Evolutionary conservation across 2,888 invertebrate genomes (phyloP), one percentile per base, ranked within the genome.

Genomic region (Calephelis perditalis): DNA sequence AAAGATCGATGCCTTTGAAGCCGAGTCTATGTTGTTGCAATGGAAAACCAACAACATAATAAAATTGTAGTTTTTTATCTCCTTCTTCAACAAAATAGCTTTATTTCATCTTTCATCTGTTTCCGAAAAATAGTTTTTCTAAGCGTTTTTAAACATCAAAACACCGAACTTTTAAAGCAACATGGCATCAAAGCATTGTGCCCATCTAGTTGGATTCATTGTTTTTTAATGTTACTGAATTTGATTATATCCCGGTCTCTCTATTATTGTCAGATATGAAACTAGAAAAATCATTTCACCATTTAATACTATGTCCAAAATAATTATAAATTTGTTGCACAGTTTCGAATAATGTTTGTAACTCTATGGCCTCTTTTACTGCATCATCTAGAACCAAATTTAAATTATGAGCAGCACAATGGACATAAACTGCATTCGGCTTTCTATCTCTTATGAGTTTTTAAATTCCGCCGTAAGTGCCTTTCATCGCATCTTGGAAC

Each of bases 21-120:
- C 63, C 58, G 63, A 63, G 60, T 64, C 59, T 56, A 62, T 61
- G 54, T 63, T 65, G 26, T 36, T 45, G 59, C 55, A 26, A 26
- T 26, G 3, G 26, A 26, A 26, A 26, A 26, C 26, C 26, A 26
- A 26, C 26, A 26, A 26, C 62, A 66, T 63, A 60, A 65, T 63
- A 65, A 67, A 67, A 59, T 65, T 61, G 64, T 65, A 68, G 64
- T 63, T 66, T 63, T 68, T 65, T 49, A 64, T 61, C 65, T 65
- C 65, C 64, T 65, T 68, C 54, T 67, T 67, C 58, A 68, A 63
- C 62, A 60, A 67, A 60, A 65, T 54, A 66, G 66, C 65, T 67
- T 67, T 65, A 68, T 65, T 67, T 65, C 61, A n/a, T n/a, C n/a
- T 68, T 59, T 65, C 62, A 67, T 66, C 63, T 67, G 64, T 59